Base-by-base conservation (phyloP, 2,888 invertebrate genomes). In the Aleiodes leptofemur region DNA sequence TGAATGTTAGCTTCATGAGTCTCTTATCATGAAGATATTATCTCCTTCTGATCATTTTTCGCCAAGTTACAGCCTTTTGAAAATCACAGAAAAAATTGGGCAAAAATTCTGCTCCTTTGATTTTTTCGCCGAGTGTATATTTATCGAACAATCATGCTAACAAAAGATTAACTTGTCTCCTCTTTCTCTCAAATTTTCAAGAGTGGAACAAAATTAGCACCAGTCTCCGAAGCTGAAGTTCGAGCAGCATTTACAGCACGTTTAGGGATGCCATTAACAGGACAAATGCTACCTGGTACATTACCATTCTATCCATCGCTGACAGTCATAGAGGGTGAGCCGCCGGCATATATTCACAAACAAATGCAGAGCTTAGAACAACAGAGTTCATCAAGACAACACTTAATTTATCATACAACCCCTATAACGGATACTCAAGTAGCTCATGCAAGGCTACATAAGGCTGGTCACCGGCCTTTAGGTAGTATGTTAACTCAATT, bases 181-280 rank as follows among this genome's bases (percentile, higher is more conserved):
- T 34, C 72, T 14, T 31, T 11, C 53, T 66, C 23, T 31, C 11
- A n/a, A 61, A 51, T 14, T 61, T 61, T 48, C 0, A 81, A 90
- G 89, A 90, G 91, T 80, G 90, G 91, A 74, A 90, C 90, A 74
- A 91, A 91, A 85, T 84, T 92, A 85, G 92, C 91, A 6, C 90
- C 91, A 59, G 94, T 95, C 75, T 94, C 95, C 48, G 96, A 96
- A 88, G 95, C 96, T 76, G 96, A 95, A 87, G 92, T 95, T 64
- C 92, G 95, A 81, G 94, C 94, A 14, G 93, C 94, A 61, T 93
- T 93, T 83, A 92, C 94, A 6, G 93, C 93, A 56, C 91, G 93
- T 51, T 89, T 93, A 48, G 94, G 94, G 7, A 92, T 94, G 91
- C 93, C 90, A 29, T 87, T 92, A 6, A 93, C 94, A 4, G 92